These are phyloP conservation scores for Adelosebastes latens DNA, from an alignment of 2,797 vertebrate genomes.

Conservation along the genomic window DNA sequence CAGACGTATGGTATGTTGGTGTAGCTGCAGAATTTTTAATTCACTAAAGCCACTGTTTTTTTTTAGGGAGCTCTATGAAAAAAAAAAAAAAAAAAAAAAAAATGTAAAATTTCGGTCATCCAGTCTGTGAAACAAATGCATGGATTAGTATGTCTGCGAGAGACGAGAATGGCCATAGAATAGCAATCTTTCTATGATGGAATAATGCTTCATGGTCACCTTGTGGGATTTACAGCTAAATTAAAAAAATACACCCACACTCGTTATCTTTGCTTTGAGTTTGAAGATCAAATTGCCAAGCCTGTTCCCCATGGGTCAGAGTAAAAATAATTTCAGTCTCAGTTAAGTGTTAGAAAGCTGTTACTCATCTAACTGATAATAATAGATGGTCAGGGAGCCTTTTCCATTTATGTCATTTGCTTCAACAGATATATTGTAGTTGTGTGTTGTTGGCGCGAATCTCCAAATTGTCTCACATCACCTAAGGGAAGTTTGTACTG, in stretches of 20 bases:
- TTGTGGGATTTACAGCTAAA: slow-evolving; percentile 2
- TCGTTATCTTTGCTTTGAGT: neutral
- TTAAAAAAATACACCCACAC: neutral
- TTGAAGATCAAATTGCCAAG: neutral
- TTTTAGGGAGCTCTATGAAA: neutral
- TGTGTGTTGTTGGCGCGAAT: neutral
- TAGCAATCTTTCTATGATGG: neutral
- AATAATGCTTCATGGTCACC: neutral
- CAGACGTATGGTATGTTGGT: neutral
- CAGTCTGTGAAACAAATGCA: neutral
- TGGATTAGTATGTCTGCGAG: neutral
- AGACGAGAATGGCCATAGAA: neutral
- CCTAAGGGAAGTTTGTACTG: neutral
- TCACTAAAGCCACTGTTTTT: neutral
- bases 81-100: too few relatives aligned
- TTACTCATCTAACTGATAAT: neutral
- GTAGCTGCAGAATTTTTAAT: neutral
- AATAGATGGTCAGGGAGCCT: neutral
- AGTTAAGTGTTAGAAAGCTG: neutral
- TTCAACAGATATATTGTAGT: neutral
- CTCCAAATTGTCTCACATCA: neutral
- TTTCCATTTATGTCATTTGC: neutral
- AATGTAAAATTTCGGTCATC: neutral
- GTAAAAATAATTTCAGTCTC: neutral
- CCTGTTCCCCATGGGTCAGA: neutral